Evolutionary conservation across 1,140 invertebrate species (phyloP).

Genomic region (Metopolophium dirhodum): DNA sequence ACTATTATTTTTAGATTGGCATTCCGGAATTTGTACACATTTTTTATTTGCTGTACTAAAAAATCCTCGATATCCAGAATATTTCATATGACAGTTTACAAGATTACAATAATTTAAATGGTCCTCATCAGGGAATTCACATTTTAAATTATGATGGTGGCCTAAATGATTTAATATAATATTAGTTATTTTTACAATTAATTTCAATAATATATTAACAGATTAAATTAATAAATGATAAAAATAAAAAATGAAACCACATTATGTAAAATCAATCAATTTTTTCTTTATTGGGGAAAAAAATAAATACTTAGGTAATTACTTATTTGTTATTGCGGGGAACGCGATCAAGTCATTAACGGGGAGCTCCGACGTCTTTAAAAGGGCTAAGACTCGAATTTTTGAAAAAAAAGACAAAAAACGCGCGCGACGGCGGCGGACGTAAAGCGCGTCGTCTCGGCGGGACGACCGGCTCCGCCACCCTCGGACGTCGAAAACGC

Average conservation of each 20-base stretch:
- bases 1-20: slow-evolving; percentile 61
- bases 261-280: not conserved
- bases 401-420: too few species aligned
- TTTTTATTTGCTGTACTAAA: slow-evolving; percentile 63
- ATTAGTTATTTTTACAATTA: not conserved
- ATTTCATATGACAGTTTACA: slow-evolving; percentile 66
- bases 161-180: not conserved
- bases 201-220: not conserved
- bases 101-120: slow-evolving; percentile 65
- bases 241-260: too few species aligned
- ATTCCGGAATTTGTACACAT: slow-evolving; percentile 64
- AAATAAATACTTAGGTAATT: not conserved
- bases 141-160: slow-evolving; percentile 58
- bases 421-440: too few species aligned
- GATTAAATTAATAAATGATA: too few species aligned
- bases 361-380: too few species aligned
- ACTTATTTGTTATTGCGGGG: not conserved
- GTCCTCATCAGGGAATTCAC: slow-evolving; percentile 64
- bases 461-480: too few species aligned
- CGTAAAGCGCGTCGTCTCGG: too few species aligned
- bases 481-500: too few species aligned
- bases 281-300: not conserved
- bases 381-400: too few species aligned
- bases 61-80: slow-evolving; percentile 65
- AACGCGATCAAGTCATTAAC: too few species aligned